Evolutionary conservation across 92 coral and sea anemone species (phyloP), one percentile per base, ranked within the genome.

Genomic region (Metridium senile): DNA sequence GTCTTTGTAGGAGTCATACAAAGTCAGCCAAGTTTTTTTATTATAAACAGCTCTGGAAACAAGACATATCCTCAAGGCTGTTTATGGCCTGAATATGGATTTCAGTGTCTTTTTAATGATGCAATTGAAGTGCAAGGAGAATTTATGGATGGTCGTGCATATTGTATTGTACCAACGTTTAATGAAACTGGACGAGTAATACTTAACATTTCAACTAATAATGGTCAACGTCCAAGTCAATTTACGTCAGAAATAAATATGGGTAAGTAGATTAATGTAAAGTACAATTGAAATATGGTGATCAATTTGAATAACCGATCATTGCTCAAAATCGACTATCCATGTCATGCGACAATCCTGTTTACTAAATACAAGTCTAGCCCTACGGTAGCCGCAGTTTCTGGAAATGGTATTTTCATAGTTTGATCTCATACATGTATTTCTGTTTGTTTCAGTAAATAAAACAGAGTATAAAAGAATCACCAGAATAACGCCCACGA

Each of bases 81-180:
- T 28, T 49, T 79, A 9, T 79, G 84, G 84, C 84, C 84, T 68
- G 68, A 58, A 30, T 30, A 52, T 30, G 84, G 77, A 1, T 79
- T 79, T 31, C 53, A 70, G 43, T 79, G 84, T 32, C 8, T 26
- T 28, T 79, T 66, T 32, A 70, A 79, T 20, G 58, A 39, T 49
- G 57, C 54, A 16, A n/a, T 26, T 23, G 34, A 34, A 2, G 32
- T 22, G 4, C 33, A 18, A 32, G 84, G 69, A 49, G 26, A 39
- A 34, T 70, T 79, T 32, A 25, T 52, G 18, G 63, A 54, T 11
- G 62, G 35, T 11, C 62, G 62, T 32, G 68, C 84, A 4, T 69
- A 23, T 0, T 79, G 84, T 25, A 39, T 11, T 1, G 59, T 71
- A 10, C 84, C 84, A 39, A 17, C 70, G 47, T 56, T 79, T 19